A percentile compares a stretch with the other conserved stretches of the same genome.
Conservation (phyloP, 2,113 vertebrate genomes). For the Balaenoptera acutorostrata region DNA sequence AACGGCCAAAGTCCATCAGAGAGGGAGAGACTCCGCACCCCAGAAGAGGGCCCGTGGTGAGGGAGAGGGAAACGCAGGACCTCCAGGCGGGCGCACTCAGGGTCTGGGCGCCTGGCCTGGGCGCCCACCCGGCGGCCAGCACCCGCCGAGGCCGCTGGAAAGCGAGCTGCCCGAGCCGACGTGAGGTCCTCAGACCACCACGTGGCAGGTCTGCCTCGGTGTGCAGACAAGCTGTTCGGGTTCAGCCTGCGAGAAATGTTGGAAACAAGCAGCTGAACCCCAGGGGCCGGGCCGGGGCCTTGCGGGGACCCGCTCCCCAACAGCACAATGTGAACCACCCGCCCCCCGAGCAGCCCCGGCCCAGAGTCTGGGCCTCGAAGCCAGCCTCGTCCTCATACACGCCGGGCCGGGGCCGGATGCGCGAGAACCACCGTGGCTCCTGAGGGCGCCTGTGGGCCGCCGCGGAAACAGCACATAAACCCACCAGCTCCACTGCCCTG, state of each 20-base stretch:
- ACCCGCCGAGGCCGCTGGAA: neutral
- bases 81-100: no score
- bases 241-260: conserved; percentile 23
- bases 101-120: no score
- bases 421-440: neutral
- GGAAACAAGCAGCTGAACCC: conserved; percentile 54
- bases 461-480: rapidly evolving
- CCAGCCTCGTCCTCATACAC: neutral
- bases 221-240: conserved; percentile 39
- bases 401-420: neutral
- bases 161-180: no score
- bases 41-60: neutral
- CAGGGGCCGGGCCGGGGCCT: conserved; percentile 18
- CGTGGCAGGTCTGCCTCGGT: conserved; percentile 19
- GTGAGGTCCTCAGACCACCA: no score
- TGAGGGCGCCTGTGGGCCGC: neutral
- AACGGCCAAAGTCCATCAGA: neutral
- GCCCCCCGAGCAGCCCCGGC: neutral
- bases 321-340: neutral
- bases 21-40: neutral
- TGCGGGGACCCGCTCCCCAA: neutral
- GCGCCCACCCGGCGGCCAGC: neutral
- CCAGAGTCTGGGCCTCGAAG: neutral
- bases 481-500: no score
- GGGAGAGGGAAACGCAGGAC: neutral